Percentiles rank a stretch among this genome's conserved stretches.
These are phyloP conservation scores for Muraenolepis orangiensis DNA, from an alignment of 2,797 vertebrate species.

Conservation along the genomic window DNA sequence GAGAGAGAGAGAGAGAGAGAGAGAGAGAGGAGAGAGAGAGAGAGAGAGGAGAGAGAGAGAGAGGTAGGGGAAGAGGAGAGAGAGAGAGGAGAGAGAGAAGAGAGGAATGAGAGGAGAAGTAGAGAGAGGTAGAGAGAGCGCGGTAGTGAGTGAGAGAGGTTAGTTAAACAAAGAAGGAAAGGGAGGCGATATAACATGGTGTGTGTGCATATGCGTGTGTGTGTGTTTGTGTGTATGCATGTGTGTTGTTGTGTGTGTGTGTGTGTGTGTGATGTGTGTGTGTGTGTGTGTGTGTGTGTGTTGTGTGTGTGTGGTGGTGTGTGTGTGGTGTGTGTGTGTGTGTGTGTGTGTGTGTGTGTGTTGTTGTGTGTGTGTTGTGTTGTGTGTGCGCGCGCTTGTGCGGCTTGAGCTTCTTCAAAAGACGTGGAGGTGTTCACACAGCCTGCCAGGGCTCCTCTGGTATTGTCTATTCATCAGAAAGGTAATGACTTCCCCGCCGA, in stretches of 20 bases:
- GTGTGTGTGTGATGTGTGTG: neutral
- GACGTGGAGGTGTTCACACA: neutral
- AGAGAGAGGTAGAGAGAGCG: neutral
- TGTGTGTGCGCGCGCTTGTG: conserved; percentile 15
- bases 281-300: conserved; percentile 23
- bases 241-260: neutral
- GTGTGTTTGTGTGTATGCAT: neutral
- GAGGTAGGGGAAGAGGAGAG: neutral
- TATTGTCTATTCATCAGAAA: conserved; percentile 53
- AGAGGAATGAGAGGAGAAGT: neutral
- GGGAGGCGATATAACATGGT: neutral
- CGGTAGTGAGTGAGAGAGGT: no score
- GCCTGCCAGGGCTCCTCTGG: conserved; percentile 33
- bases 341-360: neutral
- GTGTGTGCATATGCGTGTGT: conserved; percentile 1
- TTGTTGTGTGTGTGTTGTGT: neutral
- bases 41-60: neutral
- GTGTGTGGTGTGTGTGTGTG: conserved; percentile 2
- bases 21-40: no score
- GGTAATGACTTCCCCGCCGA: conserved; percentile 37
- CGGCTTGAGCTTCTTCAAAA: no score
- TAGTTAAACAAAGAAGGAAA: neutral
- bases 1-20: neutral
- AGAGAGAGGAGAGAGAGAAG: no score
- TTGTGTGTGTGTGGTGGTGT: conserved; percentile 16